Percentiles rank a stretch among this genome's conserved stretches.
Evolutionary conservation across 2,888 invertebrate genomes (phyloP).

Genomic region (Rhagophthalmus giganteus): DNA sequence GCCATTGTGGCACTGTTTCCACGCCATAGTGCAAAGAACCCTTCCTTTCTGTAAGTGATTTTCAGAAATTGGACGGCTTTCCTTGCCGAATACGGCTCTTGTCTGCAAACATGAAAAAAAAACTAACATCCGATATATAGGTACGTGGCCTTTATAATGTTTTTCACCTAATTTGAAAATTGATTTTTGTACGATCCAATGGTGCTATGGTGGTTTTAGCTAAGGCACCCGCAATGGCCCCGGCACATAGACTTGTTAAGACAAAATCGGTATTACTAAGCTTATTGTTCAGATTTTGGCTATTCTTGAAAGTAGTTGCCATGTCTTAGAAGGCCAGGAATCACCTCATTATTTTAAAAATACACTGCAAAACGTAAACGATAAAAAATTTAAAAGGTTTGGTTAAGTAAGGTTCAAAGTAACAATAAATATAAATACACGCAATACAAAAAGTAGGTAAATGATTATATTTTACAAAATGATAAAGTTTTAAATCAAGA

Average conservation of each 20-base stretch:
- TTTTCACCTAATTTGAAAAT: slow-evolving; percentile 90
- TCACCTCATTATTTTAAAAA: slow-evolving; percentile 35
- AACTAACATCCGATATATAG: not conserved
- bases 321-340: slow-evolving; percentile 33
- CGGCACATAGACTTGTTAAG: slow-evolving; percentile 82
- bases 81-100: slow-evolving; percentile 71
- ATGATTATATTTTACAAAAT: not conserved
- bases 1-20: slow-evolving; percentile 99
- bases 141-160: not conserved
- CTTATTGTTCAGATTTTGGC: slow-evolving; percentile 28
- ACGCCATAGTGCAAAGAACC: slow-evolving; percentile 86
- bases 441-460: not conserved
- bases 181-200: slow-evolving; percentile 96
- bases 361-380: slow-evolving; percentile 11
- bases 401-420: no score
- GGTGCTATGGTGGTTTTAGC: slow-evolving; percentile 98
- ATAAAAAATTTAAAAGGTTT: no score
- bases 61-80: slow-evolving; percentile 72
- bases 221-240: slow-evolving; percentile 90
- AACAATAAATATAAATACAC: no score
- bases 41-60: slow-evolving; percentile 73
- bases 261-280: slow-evolving; percentile 65
- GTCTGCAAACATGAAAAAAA: slow-evolving; percentile 53
- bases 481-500: no score
- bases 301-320: slow-evolving; percentile 31